Conservation (phyloP, 2,888 invertebrate species). For the Dioctria rufipes region DNA sequence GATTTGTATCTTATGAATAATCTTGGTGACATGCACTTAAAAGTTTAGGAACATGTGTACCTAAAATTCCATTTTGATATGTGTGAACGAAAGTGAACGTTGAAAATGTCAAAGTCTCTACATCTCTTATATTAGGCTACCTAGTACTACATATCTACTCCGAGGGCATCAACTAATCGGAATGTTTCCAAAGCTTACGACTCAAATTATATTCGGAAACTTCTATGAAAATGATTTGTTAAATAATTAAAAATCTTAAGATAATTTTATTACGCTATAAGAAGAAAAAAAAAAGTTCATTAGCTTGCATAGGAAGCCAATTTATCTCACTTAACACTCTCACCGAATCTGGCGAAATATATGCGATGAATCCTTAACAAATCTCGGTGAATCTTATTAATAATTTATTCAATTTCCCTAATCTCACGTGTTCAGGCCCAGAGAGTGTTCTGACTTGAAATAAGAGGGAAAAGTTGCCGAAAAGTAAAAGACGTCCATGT, state of each 20-base stretch:
- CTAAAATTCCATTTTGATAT: too few relatives aligned
- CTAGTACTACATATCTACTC: too few relatives aligned
- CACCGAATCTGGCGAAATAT: constrained; percentile 15
- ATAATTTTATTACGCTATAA: not conserved
- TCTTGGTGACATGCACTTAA: too few relatives aligned
- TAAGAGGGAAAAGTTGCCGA: constrained; percentile 38
- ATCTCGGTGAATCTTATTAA: constrained; percentile 35
- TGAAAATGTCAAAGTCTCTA: too few relatives aligned
- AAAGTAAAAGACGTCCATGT: constrained; percentile 44
- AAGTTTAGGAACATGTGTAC: too few relatives aligned
- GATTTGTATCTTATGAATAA: too few relatives aligned
- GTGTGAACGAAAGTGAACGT: too few relatives aligned
- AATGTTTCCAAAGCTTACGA: too few relatives aligned
- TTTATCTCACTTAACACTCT: constrained; percentile 4
- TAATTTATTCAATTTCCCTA: constrained; percentile 41
- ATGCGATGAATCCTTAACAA: constrained; percentile 21
- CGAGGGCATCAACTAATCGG: too few relatives aligned
- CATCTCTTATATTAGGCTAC: too few relatives aligned
- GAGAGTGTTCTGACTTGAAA: not conserved
- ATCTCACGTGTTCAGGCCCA: not conserved
- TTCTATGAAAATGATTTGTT: too few relatives aligned
- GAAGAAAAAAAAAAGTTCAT: not conserved
- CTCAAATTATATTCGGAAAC: too few relatives aligned
- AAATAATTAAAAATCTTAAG: not conserved
- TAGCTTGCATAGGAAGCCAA: not conserved